phyloP scores from a whole-genome alignment of 2,888 invertebrate species.

The Oscheius sp. region DNA sequence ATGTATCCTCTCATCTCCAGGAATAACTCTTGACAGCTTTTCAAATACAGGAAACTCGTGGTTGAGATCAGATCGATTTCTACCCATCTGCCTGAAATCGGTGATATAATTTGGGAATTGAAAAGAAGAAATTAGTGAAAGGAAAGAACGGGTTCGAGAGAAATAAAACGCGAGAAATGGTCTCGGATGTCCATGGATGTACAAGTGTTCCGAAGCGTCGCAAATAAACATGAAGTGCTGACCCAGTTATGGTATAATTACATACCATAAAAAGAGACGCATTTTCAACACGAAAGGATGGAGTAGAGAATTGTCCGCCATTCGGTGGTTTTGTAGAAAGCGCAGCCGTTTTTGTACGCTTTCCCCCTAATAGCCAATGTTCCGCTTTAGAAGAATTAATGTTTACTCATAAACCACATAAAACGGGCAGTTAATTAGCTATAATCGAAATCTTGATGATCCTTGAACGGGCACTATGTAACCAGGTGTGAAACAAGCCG shows the following conservation, averaged over 20 bases:
- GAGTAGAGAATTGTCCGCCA: neutral
- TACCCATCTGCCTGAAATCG: conserved; percentile 1
- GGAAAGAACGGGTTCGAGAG: neutral
- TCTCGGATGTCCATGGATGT: neutral
- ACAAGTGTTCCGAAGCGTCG: conserved; percentile 1
- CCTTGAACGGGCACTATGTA: conserved; percentile 1
- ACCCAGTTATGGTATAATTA: conserved; percentile 27
- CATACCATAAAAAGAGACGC: neutral
- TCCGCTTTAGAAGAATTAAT: no score
- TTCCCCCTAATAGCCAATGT: neutral
- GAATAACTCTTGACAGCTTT: conserved; percentile 53
- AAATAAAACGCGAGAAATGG: neutral
- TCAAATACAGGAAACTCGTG: conserved; percentile 44
- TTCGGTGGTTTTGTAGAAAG: neutral
- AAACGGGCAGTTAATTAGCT: neutral
- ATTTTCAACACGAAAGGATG: neutral
- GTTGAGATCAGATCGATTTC: conserved; percentile 31
- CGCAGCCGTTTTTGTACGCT: neutral
- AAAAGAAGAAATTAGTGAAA: neutral
- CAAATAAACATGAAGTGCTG: conserved; percentile 13
- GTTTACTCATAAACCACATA: no score
- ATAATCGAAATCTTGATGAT: neutral
- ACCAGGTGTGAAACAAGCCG: conserved; percentile 22
- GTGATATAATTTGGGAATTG: no score
- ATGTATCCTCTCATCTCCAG: conserved; percentile 62